Percentiles rank a stretch among this genome's conserved stretches.
Evolutionary conservation across 2,113 vertebrate species (phyloP).

Genomic region (Antechinus flavipes): DNA sequence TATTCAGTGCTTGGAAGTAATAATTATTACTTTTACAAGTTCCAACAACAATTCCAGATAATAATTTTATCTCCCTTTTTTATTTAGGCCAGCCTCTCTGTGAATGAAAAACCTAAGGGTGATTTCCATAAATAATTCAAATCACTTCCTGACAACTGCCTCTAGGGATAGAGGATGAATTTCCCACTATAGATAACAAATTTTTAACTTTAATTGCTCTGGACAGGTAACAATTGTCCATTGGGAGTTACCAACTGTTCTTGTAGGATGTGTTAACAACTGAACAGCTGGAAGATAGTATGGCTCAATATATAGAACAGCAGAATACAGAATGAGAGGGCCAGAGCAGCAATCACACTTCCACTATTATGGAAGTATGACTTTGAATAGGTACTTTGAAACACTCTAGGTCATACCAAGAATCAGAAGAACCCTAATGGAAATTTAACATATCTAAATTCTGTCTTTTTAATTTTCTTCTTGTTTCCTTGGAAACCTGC

Average conservation of each 20-base stretch:
- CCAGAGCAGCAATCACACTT: slow-evolving; percentile 54
- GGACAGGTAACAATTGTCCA: slow-evolving; percentile 43
- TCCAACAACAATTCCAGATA: background rate
- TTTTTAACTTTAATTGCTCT: slow-evolving; percentile 67
- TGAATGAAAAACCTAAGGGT: slow-evolving; percentile 29
- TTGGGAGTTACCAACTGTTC: slow-evolving; percentile 50
- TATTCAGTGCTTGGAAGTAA: background rate
- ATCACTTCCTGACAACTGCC: background rate
- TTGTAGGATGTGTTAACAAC: slow-evolving; percentile 37
- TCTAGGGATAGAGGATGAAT: slow-evolving; percentile 38
- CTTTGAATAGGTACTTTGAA: slow-evolving; percentile 60
- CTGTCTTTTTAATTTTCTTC: slow-evolving; percentile 23
- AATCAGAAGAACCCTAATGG: slow-evolving; percentile 29
- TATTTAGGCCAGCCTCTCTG: background rate
- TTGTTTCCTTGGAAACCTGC: slow-evolving; percentile 64
- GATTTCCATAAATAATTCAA: background rate
- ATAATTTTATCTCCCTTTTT: background rate
- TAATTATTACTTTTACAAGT: background rate
- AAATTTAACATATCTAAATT: slow-evolving; percentile 44
- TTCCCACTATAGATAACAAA: slow-evolving; percentile 29
- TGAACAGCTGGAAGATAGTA: slow-evolving; percentile 69
- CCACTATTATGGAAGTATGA: slow-evolving; percentile 32
- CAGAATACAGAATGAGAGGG: slow-evolving; percentile 67
- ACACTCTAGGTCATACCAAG: slow-evolving; percentile 23
- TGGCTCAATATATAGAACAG: slow-evolving; percentile 39